These are phyloP conservation scores for Paracanthobrama guichenoti DNA, from an alignment of 2,113 vertebrate species.

Conservation along the genomic window DNA sequence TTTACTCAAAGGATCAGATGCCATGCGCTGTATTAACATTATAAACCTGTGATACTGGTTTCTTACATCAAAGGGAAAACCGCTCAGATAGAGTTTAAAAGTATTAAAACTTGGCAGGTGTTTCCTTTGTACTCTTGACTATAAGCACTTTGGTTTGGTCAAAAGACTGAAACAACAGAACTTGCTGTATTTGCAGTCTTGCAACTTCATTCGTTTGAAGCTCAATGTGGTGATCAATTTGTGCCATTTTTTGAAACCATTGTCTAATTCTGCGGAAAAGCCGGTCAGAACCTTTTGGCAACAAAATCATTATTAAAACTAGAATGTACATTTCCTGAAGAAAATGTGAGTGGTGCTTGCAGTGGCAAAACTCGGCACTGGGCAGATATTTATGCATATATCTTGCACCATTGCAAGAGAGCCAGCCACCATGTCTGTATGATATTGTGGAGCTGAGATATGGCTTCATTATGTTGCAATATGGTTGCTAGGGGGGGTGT, in stretches of 20 bases:
- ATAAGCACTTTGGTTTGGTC: not conserved
- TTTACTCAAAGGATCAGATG: slow-evolving; percentile 42
- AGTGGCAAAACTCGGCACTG: too few species aligned
- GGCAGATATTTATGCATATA: too few species aligned
- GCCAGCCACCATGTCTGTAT: too few species aligned
- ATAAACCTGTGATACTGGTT: slow-evolving; percentile 56
- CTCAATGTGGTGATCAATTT: not conserved
- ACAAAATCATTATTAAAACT: not conserved
- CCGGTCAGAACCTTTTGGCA: not conserved
- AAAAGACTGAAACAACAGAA: not conserved
- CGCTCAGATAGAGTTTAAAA: not conserved
- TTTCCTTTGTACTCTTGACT: not conserved
- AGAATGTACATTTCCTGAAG: too few species aligned
- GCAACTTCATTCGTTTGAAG: not conserved
- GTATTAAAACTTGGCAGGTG: not conserved
- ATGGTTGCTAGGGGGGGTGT: too few species aligned
- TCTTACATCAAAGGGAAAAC: not conserved
- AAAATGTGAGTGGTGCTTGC: too few species aligned
- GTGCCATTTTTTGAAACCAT: not conserved
- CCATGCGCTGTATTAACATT: slow-evolving; percentile 39
- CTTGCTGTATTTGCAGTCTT: not conserved
- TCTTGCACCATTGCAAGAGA: too few species aligned
- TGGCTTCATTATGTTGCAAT: too few species aligned
- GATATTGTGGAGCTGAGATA: too few species aligned
- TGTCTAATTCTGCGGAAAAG: not conserved